Base-by-base conservation (phyloP, 2,113 vertebrate species). In the Gallinago paraguaiae region DNA sequence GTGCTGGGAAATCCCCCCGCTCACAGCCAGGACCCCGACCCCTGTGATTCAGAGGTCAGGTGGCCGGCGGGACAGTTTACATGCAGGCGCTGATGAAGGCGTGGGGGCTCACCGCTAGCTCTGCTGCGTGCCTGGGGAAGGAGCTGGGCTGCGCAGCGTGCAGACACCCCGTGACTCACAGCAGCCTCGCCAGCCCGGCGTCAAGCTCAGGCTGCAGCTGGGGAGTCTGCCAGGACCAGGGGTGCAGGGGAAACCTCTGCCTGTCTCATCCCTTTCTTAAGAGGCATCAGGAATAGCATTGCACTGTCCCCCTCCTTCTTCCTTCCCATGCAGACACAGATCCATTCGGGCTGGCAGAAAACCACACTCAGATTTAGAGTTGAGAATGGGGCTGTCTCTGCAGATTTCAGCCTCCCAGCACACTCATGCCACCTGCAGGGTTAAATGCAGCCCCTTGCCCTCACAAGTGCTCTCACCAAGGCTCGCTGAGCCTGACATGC, bases 391-490 rank as follows among this genome's bases (percentile, higher is more conserved):
- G 50, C 69, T 35, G 33, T 31, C 39, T 86, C 48, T 0, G 0
- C 46, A 82, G 83, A 51, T 48, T 45, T 31, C 77, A 87, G 60
- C 31, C 50, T 90, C 23, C 25, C 1, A 1, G 57, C 61, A 70
- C 0, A 1, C 60, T 79, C 31, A 50, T 75, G 53, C 57, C 48
- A 30, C 22, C n/a, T 37, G 61, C n/a, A 45, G 80, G 53, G 76
- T 90, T 92, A 78, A 95, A 68, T 8, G 2, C 46, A 87, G 63
- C 8, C 41, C 30, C 35, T 19, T 92, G 74, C 91, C 54, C 27
- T 81, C 74, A 64, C 41, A 65, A 96, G 94, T 64, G 82, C 85
- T 90, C 88, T 93, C 90, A 88, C 10, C 68, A 61, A 88, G 56
- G 48, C 45, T 83, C 50, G 60, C 64, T 27, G 22, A 69, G 80